These are phyloP conservation scores for Periplaneta americana DNA, from an alignment of 1,140 invertebrate species.

Conservation along the genomic window DNA sequence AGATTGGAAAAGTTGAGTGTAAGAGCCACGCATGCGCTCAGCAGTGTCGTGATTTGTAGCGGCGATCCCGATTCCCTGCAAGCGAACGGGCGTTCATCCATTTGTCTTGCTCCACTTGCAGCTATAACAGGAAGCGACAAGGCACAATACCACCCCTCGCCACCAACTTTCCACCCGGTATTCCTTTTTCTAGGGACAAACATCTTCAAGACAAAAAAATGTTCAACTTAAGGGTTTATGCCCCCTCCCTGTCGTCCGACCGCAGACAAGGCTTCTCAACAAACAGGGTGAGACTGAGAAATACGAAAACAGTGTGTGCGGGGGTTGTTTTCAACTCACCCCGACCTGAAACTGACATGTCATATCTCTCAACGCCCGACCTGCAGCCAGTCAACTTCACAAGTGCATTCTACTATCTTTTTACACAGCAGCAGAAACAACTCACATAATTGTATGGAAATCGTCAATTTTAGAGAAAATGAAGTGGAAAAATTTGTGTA, in stretches of 20 bases:
- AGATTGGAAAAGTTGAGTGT: not conserved
- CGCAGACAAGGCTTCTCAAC: not conserved
- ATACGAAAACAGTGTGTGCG: too few relatives aligned
- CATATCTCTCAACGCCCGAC: too few relatives aligned
- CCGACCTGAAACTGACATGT: too few relatives aligned
- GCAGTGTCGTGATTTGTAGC: not conserved
- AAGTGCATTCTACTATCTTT: too few relatives aligned
- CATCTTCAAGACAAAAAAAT: not conserved
- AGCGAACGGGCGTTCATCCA: not conserved
- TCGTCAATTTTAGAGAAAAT: too few relatives aligned
- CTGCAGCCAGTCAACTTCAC: too few relatives aligned
- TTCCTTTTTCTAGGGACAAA: not conserved
- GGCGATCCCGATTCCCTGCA: not conserved
- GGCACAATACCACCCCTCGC: not conserved
- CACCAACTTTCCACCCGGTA: not conserved
- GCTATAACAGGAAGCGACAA: not conserved
- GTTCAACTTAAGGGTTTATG: not conserved
- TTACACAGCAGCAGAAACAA: too few relatives aligned
- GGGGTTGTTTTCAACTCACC: too few relatives aligned
- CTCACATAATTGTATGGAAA: too few relatives aligned
- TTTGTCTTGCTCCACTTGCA: not conserved
- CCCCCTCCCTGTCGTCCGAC: not conserved
- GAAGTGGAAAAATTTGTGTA: too few relatives aligned
- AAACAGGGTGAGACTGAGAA: not conserved
- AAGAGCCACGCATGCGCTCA: not conserved